Base-by-base conservation (phyloP, 2,888 invertebrate species). In the Strigamia maritima region DNA sequence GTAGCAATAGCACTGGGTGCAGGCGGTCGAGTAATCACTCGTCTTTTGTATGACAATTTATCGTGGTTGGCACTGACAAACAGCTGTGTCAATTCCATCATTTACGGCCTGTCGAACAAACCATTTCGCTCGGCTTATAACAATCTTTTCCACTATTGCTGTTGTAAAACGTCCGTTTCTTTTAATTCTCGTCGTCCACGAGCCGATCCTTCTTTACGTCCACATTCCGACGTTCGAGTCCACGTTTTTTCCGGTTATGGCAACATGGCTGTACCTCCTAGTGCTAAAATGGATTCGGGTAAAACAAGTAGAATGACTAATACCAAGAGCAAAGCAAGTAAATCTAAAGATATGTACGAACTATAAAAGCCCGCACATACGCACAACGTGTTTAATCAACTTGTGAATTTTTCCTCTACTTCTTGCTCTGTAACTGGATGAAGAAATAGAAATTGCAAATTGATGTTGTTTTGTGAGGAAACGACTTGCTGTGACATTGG, bases 81-180 rank as follows among this genome's bases (percentile, higher is more conserved):
- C 82, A 90, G 92, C 0, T 89, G 91, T 81, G 85, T 92, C 81
- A 91, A 91, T 81, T 90, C 90, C 82, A 87, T 91, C 26, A 84
- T 93, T 49, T 91, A 91, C 84, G 90, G 91, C 83, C 86, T 89
- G 4, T 86, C 90, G n/a, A 91, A 92, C 83, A 87, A 88, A 10
- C 90, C 90, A 84, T 93, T 93, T 84, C 88, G 92, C 49, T 89
- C 89, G 80, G 92, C 92, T 7, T 93, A 92, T 84, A 87, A 90
- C 16, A 90, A 91, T 83, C 86, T 93, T 10, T 93, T 93, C 84
- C 91, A 92, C 83, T 94, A 93, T 83, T 93, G 93, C 84, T 93
- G 91, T 84, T 93, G 93, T 86, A 93, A 93, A 85, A 92, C 90
- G 10, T 90, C 91, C 6, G 90, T 91, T 28, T 89, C 91, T 1